Percentiles rank a stretch among this genome's conserved stretches.
These are phyloP conservation scores for Nephrotoma flavescens DNA, from an alignment of 2,888 invertebrate species.

Conservation along the genomic window DNA sequence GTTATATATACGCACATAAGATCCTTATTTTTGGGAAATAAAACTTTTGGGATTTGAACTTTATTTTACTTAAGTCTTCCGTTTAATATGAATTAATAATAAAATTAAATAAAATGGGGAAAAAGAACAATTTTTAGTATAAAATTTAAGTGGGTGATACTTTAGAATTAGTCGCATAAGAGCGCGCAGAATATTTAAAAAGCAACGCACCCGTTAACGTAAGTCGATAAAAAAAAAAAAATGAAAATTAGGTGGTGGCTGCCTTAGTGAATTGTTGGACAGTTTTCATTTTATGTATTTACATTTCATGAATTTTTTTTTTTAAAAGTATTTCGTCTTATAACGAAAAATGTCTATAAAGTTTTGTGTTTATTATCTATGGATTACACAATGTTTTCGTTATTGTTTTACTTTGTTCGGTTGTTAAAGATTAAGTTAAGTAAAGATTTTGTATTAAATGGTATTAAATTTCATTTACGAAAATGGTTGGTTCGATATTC, in stretches of 20 bases:
- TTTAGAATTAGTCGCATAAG: neutral
- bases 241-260: neutral
- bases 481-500: neutral
- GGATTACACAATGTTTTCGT: neutral
- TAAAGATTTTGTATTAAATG: neutral
- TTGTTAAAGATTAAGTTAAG: neutral
- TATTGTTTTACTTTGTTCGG: neutral
- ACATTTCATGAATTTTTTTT: neutral
- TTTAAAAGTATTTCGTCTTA: neutral
- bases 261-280: neutral
- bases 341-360: neutral
- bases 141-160: neutral
- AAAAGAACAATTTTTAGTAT: neutral
- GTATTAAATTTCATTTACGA: neutral
- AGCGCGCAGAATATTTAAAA: neutral
- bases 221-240: neutral
- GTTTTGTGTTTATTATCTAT: neutral
- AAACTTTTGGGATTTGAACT: neutral
- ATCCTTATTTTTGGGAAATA: neutral
- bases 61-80: neutral
- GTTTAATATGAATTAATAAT: neutral
- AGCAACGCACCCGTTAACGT: neutral
- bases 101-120: neutral
- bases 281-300: neutral
- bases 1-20: neutral